Evolutionary conservation across 2,113 vertebrate species (phyloP).

Genomic region (Mola mola): DNA sequence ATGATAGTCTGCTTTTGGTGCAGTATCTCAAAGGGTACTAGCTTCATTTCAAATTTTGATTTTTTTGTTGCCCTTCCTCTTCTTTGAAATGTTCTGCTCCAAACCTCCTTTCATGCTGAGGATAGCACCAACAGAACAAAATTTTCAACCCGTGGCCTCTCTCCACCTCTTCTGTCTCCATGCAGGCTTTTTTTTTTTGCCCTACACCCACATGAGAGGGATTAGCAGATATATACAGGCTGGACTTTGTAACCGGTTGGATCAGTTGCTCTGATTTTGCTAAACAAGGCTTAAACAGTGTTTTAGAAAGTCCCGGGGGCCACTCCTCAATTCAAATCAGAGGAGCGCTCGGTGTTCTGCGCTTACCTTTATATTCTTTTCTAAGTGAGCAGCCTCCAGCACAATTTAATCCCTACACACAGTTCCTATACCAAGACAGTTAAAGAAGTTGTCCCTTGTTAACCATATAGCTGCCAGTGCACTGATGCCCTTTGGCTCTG

Average conservation of each 20-base stretch:
- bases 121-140: background rate
- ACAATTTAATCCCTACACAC: slow-evolving; percentile 4
- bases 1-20: background rate
- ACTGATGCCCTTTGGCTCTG: slow-evolving; percentile 5
- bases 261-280: slow-evolving; percentile 40
- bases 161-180: background rate
- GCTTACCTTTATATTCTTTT: slow-evolving; percentile 33
- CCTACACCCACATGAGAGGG: slow-evolving; percentile 4
- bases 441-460: slow-evolving; percentile 1
- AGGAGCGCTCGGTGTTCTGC: slow-evolving; percentile 5
- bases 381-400: slow-evolving; percentile 16
- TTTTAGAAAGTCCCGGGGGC: slow-evolving; percentile 2
- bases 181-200: slow-evolving; percentile 24
- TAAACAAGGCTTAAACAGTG: slow-evolving; percentile 28
- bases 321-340: slow-evolving; percentile 44
- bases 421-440: slow-evolving; percentile 3
- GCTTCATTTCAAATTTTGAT: background rate
- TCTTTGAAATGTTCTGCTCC: background rate
- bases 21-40: background rate
- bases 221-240: slow-evolving; percentile 10
- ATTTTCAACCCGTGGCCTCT: background rate
- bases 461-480: slow-evolving; percentile 8
- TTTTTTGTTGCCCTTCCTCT: background rate
- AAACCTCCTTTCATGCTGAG: fast-evolving
- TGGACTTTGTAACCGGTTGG: slow-evolving; percentile 41